Conservation (phyloP, 2,113 vertebrate species). For the Eubucco bourcierii region DNA sequence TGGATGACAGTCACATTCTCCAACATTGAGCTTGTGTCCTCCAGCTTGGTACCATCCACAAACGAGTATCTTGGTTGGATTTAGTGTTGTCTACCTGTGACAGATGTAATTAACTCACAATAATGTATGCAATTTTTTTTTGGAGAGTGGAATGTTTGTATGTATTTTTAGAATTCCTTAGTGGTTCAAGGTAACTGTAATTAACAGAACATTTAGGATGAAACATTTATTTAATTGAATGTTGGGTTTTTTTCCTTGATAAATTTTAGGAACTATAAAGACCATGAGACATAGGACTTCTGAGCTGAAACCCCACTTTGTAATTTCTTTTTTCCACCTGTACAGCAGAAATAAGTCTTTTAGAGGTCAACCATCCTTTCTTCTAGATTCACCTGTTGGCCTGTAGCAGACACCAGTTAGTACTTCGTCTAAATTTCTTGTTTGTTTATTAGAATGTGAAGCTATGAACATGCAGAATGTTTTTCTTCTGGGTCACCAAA, state of each 20-base stretch:
- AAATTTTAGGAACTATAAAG: background rate
- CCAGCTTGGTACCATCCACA: background rate
- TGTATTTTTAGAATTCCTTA: background rate
- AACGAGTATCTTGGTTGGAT: background rate
- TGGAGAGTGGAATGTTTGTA: background rate
- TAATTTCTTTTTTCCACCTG: background rate
- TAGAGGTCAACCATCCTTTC: background rate
- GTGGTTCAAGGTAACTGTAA: background rate
- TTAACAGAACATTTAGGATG: background rate
- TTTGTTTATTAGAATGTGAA: background rate
- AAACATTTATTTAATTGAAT: background rate
- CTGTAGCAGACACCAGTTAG: background rate
- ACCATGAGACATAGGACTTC: background rate
- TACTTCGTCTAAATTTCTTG: background rate
- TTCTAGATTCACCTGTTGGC: background rate
- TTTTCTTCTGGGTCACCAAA: background rate
- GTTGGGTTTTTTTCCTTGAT: background rate
- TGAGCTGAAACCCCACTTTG: background rate
- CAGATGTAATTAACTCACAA: background rate
- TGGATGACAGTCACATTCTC: background rate
- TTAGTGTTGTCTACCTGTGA: background rate
- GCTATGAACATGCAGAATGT: background rate
- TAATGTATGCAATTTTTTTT: background rate
- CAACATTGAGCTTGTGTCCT: background rate
- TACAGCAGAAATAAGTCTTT: background rate